Evolutionary conservation across 2,888 invertebrate species (phyloP).

Genomic region (Hypomecis punctinalis): DNA sequence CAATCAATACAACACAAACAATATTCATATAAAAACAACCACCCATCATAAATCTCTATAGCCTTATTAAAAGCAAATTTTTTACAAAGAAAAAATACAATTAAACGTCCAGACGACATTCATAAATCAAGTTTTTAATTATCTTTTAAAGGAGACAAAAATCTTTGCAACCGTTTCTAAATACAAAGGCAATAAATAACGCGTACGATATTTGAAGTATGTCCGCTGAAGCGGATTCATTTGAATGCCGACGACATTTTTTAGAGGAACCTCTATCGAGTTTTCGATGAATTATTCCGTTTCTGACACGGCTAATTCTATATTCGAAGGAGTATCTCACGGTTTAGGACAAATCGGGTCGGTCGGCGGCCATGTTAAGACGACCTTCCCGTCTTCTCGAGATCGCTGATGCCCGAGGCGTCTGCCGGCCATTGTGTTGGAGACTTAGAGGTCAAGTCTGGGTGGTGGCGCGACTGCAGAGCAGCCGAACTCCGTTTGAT

Average conservation of each 20-base stretch:
- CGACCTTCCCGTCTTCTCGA: slow-evolving; percentile 54
- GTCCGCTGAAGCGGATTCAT: slow-evolving; percentile 58
- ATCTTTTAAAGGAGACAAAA: slow-evolving; percentile 45
- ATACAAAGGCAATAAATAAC: slow-evolving; percentile 76
- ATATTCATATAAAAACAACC: slow-evolving; percentile 33
- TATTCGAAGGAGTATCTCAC: slow-evolving; percentile 64
- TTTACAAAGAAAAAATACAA: slow-evolving; percentile 46
- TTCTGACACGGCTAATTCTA: slow-evolving; percentile 60
- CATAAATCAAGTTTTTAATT: slow-evolving; percentile 67
- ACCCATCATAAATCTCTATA: slow-evolving; percentile 36
- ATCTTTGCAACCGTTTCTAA: slow-evolving; percentile 57
- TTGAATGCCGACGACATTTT: slow-evolving; percentile 76
- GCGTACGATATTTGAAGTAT: slow-evolving; percentile 73
- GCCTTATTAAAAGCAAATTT: slow-evolving; percentile 42
- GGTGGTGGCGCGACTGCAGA: slow-evolving; percentile 49
- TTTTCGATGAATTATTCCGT: slow-evolving; percentile 39
- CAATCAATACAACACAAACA: slow-evolving; percentile 46
- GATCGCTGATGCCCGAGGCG: slow-evolving; percentile 45
- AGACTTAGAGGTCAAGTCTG: slow-evolving; percentile 42
- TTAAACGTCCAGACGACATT: slow-evolving; percentile 44
- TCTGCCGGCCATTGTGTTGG: slow-evolving; percentile 41
- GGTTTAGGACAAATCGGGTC: slow-evolving; percentile 59
- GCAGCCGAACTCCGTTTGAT: slow-evolving; percentile 64
- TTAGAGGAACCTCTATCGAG: slow-evolving; percentile 59
- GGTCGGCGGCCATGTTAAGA: slow-evolving; percentile 46